phyloP scores from a whole-genome alignment of 1,140 invertebrate species.

The Zaprionus vittiger region DNA sequence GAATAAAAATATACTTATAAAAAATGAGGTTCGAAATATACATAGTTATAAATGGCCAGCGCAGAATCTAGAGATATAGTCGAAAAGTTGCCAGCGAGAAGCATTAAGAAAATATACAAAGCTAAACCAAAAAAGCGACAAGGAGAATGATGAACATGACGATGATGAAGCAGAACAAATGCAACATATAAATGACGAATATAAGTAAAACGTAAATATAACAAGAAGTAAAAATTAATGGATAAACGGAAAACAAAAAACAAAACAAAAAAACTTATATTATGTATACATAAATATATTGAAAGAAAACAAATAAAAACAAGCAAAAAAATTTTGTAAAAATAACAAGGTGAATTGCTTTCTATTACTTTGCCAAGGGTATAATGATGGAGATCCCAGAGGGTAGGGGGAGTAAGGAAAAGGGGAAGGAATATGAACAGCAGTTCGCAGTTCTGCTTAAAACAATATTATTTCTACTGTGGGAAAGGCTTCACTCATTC shows the following conservation, averaged over 20 bases:
- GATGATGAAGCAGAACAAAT: conserved; percentile 58
- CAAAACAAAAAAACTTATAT: conserved; percentile 76
- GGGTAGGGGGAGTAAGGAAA: background rate
- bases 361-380: conserved; percentile 24
- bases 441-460: background rate
- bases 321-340: conserved; percentile 83
- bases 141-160: conserved; percentile 14
- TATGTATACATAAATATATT: conserved; percentile 84
- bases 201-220: conserved; percentile 73
- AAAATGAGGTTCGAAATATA: conserved; percentile 26
- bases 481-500: conserved; percentile 5
- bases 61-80: conserved; percentile 50
- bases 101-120: conserved; percentile 78
- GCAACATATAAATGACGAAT: conserved; percentile 76
- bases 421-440: background rate
- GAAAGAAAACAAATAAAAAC: conserved; percentile 84
- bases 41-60: conserved; percentile 37
- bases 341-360: conserved; percentile 44
- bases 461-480: conserved; percentile 1
- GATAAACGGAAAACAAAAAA: conserved; percentile 62
- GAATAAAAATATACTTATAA: conserved; percentile 26
- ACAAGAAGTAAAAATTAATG: conserved; percentile 45
- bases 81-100: conserved; percentile 46
- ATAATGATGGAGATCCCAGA: background rate
- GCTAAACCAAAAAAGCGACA: conserved; percentile 34